Evolutionary conservation across 1,140 invertebrate genomes (phyloP).

Genomic region (Amphibalanus amphitrite): DNA sequence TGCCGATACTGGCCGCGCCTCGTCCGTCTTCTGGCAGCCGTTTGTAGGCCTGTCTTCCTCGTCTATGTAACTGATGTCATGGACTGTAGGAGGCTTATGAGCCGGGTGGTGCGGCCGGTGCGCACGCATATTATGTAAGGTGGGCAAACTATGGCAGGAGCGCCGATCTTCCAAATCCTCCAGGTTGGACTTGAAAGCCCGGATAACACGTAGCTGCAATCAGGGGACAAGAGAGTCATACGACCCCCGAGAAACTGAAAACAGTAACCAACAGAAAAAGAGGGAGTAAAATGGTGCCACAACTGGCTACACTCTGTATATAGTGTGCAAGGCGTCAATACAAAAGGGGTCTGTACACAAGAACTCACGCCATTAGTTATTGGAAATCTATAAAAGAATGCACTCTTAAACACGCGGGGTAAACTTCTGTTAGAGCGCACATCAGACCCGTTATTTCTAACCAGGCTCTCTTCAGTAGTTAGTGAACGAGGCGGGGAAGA

Average conservation of each 20-base stretch:
- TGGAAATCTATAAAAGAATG: too few relatives aligned
- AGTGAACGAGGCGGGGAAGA: too few relatives aligned
- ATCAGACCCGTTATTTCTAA: too few relatives aligned
- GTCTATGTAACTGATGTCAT: constrained; percentile 83
- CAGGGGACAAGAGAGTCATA: constrained; percentile 27
- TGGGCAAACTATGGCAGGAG: constrained; percentile 92
- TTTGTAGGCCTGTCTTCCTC: constrained; percentile 42
- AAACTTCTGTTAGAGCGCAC: too few relatives aligned
- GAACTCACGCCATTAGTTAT: too few relatives aligned
- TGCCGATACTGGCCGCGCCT: not conserved
- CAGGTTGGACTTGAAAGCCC: constrained; percentile 98
- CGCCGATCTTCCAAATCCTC: constrained; percentile 98
- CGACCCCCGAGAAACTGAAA: constrained; percentile 18
- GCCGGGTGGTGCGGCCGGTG: constrained; percentile 63
- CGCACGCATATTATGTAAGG: constrained; percentile 72
- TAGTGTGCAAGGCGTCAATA: too few relatives aligned
- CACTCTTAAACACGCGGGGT: too few relatives aligned
- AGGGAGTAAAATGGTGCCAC: constrained; percentile 16
- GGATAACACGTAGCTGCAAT: constrained; percentile 98
- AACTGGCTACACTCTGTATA: constrained; percentile 4
- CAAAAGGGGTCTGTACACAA: too few relatives aligned
- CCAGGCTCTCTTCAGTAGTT: too few relatives aligned
- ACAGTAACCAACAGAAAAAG: constrained; percentile 17
- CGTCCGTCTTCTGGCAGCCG: constrained; percentile 13
- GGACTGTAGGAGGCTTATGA: constrained; percentile 51